Evolutionary conservation across 2,888 invertebrate species (phyloP), one percentile per base, ranked within the genome.

Genomic region (Ariolimax columbianus): DNA sequence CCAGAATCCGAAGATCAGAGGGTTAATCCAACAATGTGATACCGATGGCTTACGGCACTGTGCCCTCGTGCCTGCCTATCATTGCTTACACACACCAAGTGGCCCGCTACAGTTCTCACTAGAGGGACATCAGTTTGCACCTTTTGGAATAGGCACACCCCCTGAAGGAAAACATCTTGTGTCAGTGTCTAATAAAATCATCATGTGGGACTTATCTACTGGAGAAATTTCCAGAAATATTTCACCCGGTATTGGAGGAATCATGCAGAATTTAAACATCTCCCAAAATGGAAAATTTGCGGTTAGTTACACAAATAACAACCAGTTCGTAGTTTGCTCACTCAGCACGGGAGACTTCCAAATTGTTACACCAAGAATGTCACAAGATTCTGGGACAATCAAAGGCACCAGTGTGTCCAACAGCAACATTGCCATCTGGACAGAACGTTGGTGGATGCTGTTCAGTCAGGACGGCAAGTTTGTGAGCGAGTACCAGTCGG

Each of bases 61-160:
- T 87, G 97, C 98, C 0, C 94, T 99, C 80, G 95, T 98, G 89
- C 99, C 99, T 0, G 96, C 97, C 0, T 98, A 98, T 94, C 99
- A 99, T 93, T 99, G 98, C 91, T 95, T 99, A 87, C 99, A 99
- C 93, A 99, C 99, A 0, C 99, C 99, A 30, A 99, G 99, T 73
- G 99, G 99, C 1, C 99, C 99, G 0, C 95, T 99, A 6, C 99
- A 99, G 97, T 99, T 98, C 93, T 99, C 99, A 0, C 94, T 99
- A 73, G 99, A 99, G 95, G 99, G 99, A 0, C 99, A 99, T 94
- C 98, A 98, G 93, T 99, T 99, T 93, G 99, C 99, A 0, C 94
- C 94, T 0, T 94, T 94, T 79, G 94, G 94, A 30, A 91, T 94
- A 19, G 91, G 90, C n/a, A 91, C 93, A 23, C 93, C 93, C 0